Conservation (phyloP, 53 echinoderm and acorn worm genomes). For the Patiria pectinifera region DNA sequence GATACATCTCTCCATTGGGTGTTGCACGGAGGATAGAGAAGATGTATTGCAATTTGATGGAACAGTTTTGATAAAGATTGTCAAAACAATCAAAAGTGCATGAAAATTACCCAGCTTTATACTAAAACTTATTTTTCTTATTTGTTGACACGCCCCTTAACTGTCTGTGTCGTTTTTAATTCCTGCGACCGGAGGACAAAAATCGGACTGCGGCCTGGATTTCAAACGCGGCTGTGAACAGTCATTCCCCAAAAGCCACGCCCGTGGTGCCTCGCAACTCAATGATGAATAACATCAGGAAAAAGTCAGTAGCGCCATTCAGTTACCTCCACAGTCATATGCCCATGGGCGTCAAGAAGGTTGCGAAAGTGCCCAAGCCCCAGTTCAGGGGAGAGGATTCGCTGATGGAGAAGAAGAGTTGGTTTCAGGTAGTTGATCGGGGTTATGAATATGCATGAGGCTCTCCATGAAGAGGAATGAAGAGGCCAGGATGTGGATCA, state of each 20-base stretch:
- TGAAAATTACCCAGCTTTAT: neutral
- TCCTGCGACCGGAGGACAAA: neutral
- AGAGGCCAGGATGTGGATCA: neutral
- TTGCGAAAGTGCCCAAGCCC: neutral
- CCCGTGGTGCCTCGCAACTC: neutral
- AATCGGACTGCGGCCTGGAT: conserved; percentile 30
- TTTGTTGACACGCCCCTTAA: neutral
- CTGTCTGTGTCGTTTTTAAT: neutral
- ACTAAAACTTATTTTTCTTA: neutral
- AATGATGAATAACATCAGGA: conserved; percentile 15
- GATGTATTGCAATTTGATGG: too few relatives aligned
- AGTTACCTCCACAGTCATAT: conserved; percentile 17
- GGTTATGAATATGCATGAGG: conserved; percentile 13
- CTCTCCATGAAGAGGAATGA: neutral
- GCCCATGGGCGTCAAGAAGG: neutral
- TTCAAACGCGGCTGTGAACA: neutral
- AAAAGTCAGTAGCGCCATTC: conserved; percentile 14
- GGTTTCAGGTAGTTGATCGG: conserved; percentile 36
- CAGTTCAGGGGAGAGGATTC: conserved; percentile 38
- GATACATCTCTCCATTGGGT: too few relatives aligned
- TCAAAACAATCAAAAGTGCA: neutral
- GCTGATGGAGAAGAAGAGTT: conserved; percentile 46
- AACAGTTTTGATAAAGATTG: too few relatives aligned
- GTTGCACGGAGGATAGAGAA: too few relatives aligned
- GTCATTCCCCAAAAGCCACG: neutral